Base-by-base conservation (phyloP, 2,888 invertebrate species). In the Calameuta idolon region DNA sequence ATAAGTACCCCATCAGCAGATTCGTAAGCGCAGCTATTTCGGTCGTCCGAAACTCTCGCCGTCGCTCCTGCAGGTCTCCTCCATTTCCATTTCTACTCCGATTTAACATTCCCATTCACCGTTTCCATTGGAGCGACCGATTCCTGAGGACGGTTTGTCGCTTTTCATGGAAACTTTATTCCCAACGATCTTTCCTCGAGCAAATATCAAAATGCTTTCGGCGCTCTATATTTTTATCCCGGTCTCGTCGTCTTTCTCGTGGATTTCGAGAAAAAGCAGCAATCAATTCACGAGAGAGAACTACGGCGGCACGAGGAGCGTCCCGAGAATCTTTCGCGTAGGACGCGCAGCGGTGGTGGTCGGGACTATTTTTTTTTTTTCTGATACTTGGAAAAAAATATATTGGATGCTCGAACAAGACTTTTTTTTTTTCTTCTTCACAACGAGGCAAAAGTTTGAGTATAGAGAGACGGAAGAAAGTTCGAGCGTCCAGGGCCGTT, bases 21-120 rank as follows among this genome's bases (percentile, higher is more conserved):
- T 55, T 55, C 55, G 55, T 55, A 55, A 71, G 34, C 71, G 71
- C 30, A 34, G 71, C 71, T 71, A 33, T 71, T 71, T 33, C 31
- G 30, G 71, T 31, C 71, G 5, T 71, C 34, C 34, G 23, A 30
- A 30, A 30, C 71, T 71, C 34, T 23, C 30, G 4, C 9, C 71
- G 71, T 34, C 71, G 23, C 3, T 30, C 71, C 71, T 69, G 30
- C 12, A 12, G 3, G 35, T 37, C 37, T 37, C 37, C 31, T 11
- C 71, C 12, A 30, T 30, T 15, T 11, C 71, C 31, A 71, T 71
- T 71, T n/a, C 30, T 33, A 12, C 15, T 71, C 31, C 71, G 30
- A 31, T 71, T 71, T 34, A 31, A 31, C 31, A 71, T 33, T 71
- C 71, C 31, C 71, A 30, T 30, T 3, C 23, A 23, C 71, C 30